Evolutionary conservation across 2,888 invertebrate genomes (phyloP).

Genomic region (Unio pictorum): DNA sequence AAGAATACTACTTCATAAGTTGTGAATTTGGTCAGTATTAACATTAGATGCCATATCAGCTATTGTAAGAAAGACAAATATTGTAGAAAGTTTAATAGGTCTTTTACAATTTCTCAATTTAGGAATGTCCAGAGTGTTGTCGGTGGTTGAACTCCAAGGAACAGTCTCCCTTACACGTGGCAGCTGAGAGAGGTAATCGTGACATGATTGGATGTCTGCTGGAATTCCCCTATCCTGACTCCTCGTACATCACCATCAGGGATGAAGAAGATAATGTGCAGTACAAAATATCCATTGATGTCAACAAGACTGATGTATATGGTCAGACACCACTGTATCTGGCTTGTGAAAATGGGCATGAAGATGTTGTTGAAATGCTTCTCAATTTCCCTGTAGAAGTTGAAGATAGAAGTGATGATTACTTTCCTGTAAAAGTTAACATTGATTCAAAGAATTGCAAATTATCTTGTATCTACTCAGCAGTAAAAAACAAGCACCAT

Average conservation of each 20-base stretch:
- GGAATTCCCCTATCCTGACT: conserved; percentile 83
- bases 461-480: conserved; percentile 57
- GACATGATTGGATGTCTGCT: conserved; percentile 84
- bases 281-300: conserved; percentile 91
- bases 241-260: conserved; percentile 76
- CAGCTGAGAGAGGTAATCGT: conserved; percentile 89
- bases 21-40: no score
- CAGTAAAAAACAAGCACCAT: conserved; percentile 67
- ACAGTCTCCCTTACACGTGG: conserved; percentile 94
- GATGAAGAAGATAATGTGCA: conserved; percentile 73
- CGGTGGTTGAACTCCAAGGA: conserved; percentile 90
- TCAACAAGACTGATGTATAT: conserved; percentile 83
- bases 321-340: conserved; percentile 88
- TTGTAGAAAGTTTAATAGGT: neutral
- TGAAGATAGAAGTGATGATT: conserved; percentile 16
- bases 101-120: conserved; percentile 33
- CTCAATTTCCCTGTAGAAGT: conserved; percentile 33
- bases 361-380: conserved; percentile 44
- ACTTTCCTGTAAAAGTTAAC: conserved; percentile 27
- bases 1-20: no score
- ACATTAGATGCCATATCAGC: no score
- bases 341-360: conserved; percentile 78
- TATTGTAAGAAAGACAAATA: neutral
- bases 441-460: conserved; percentile 30
- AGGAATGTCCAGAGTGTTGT: conserved; percentile 88